Evolutionary conservation across 2,888 invertebrate species (phyloP).

Genomic region (Danaus chrysippus): DNA sequence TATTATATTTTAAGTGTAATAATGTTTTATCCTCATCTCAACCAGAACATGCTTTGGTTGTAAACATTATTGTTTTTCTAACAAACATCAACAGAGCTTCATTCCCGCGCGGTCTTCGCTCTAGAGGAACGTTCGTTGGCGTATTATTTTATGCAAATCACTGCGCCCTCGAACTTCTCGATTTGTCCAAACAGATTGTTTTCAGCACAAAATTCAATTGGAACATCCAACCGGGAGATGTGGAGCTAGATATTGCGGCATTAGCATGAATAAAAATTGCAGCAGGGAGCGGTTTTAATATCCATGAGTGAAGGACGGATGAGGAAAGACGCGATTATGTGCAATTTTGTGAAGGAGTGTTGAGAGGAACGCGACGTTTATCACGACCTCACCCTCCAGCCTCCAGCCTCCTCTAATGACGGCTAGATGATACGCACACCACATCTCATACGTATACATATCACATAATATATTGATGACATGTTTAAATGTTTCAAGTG

Average conservation of each 20-base stretch:
- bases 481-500: background rate
- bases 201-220: conserved; percentile 58
- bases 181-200: conserved; percentile 66
- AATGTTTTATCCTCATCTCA: too few relatives aligned
- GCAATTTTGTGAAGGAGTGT: conserved; percentile 50
- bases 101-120: conserved; percentile 3
- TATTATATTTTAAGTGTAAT: too few relatives aligned
- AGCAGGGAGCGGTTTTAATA: conserved; percentile 56
- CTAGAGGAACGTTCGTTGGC: conserved; percentile 18
- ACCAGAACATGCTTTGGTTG: conserved; percentile 19
- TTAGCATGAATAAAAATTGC: conserved; percentile 64
- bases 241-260: conserved; percentile 45
- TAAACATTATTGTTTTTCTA: conserved; percentile 26
- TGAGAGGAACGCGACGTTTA: conserved; percentile 43
- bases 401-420: conserved; percentile 13
- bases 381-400: conserved; percentile 28
- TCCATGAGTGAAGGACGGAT: conserved; percentile 24
- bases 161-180: conserved; percentile 49
- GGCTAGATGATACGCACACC: conserved; percentile 4
- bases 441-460: conserved; percentile 9
- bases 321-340: conserved; percentile 40
- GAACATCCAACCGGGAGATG: conserved; percentile 44
- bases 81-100: conserved; percentile 8
- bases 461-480: background rate
- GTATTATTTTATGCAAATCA: conserved; percentile 60